Percentiles rank a stretch among this genome's conserved stretches.
Conservation (phyloP, 2,113 vertebrate species). For the Gallinago media region DNA sequence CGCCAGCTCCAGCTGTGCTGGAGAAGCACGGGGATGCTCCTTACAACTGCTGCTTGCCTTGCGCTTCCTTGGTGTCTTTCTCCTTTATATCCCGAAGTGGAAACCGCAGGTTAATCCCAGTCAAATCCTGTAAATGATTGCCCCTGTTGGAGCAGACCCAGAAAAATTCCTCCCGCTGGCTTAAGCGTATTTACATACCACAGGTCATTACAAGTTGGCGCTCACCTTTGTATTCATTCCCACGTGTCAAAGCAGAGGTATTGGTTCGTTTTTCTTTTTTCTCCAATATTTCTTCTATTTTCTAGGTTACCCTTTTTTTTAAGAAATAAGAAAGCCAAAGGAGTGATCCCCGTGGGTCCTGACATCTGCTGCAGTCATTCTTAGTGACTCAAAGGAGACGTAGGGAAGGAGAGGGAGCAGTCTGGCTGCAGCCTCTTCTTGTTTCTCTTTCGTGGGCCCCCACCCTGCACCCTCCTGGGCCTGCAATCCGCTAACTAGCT, state of each 20-base stretch:
- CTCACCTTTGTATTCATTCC: conserved; percentile 60
- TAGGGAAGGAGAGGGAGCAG: conserved; percentile 34
- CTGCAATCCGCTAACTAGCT: conserved; percentile 68
- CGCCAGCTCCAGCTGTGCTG: not conserved
- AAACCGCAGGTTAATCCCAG: conserved; percentile 46
- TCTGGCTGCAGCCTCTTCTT: conserved; percentile 42
- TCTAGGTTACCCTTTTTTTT: conserved; percentile 1
- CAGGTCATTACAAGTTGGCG: conserved; percentile 49
- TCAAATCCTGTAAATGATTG: conserved; percentile 48
- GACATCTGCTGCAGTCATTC: conserved; percentile 65
- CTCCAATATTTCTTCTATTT: not conserved
- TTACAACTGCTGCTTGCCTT: not conserved
- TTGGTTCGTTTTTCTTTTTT: not conserved
- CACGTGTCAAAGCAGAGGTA: not conserved
- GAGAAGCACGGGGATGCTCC: not conserved
- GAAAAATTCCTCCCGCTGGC: conserved; percentile 27
- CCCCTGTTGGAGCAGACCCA: conserved; percentile 42
- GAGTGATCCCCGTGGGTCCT: conserved; percentile 20
- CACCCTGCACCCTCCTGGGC: conserved; percentile 64
- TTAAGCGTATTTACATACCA: conserved; percentile 62
- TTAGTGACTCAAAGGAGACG: conserved; percentile 45
- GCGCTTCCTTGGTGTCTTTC: not conserved
- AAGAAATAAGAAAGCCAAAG: conserved; percentile 32
- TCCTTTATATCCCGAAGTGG: conserved; percentile 10
- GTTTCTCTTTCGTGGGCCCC: conserved; percentile 36